A percentile compares a stretch with the other conserved stretches of the same genome.
Conservation (phyloP, 2,888 invertebrate genomes). For the Harpalus rubripes region DNA sequence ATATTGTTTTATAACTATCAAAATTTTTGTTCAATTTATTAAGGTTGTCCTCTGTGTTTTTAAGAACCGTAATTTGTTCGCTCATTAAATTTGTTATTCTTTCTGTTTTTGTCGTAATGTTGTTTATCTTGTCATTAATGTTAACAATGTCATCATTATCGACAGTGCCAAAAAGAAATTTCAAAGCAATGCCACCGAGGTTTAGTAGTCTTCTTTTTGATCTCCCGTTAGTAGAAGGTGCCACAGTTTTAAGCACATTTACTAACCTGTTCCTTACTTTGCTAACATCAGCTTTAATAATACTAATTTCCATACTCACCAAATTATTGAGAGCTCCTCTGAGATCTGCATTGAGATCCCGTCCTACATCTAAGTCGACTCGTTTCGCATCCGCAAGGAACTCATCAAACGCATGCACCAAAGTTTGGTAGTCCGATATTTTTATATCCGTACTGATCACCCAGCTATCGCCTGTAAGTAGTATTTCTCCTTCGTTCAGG, state of each 20-base stretch:
- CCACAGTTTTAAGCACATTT: not conserved
- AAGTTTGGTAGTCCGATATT: constrained; percentile 9
- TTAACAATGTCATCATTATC: constrained; percentile 22
- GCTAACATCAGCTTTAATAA: constrained; percentile 35
- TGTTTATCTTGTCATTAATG: constrained; percentile 33
- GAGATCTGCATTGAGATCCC: not conserved
- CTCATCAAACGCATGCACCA: not conserved
- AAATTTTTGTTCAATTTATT: constrained; percentile 9
- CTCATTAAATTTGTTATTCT: constrained; percentile 13
- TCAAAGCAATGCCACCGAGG: constrained; percentile 24
- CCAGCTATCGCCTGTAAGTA: constrained; percentile 46
- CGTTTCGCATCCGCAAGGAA: not conserved
- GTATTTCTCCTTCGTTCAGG: constrained; percentile 41
- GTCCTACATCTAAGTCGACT: not conserved
- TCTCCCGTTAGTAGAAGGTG: not conserved
- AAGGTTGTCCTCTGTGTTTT: constrained; percentile 8
- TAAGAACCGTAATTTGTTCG: constrained; percentile 38
- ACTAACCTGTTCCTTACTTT: not conserved
- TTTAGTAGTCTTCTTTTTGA: constrained; percentile 37
- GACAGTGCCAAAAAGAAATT: constrained; percentile 22
- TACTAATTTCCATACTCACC: constrained; percentile 34
- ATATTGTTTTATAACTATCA: not conserved
- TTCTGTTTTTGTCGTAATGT: constrained; percentile 1
- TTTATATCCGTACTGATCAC: constrained; percentile 40
- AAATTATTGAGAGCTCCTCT: not conserved